Evolutionary conservation across 2,113 vertebrate species (phyloP).

Genomic region (Xiphias gladius): DNA sequence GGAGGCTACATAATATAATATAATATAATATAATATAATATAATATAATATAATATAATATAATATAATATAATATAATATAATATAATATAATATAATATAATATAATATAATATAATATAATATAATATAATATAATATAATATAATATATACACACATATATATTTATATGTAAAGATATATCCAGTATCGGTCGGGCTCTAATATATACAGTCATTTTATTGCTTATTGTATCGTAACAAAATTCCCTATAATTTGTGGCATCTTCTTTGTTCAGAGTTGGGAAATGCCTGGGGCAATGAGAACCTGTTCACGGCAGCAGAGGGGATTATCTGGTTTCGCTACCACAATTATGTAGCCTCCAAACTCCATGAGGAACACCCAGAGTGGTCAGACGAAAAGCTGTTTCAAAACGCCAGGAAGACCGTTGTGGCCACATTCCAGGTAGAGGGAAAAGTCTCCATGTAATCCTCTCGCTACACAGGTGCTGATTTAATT

Average conservation of each 20-base stretch:
- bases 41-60: too few species aligned
- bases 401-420: conserved; percentile 91
- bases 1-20: too few species aligned
- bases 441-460: conserved; percentile 91
- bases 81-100: too few species aligned
- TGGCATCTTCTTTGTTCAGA: conserved; percentile 78
- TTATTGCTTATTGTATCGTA: conserved; percentile 3
- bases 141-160: too few species aligned
- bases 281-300: conserved; percentile 92
- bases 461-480: conserved; percentile 60
- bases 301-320: conserved; percentile 92
- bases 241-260: conserved; percentile 39
- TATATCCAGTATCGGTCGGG: too few species aligned
- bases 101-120: too few species aligned
- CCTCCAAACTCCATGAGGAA: conserved; percentile 74
- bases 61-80: too few species aligned
- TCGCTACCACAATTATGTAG: conserved; percentile 93
- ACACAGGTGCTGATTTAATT: conserved; percentile 70
- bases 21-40: too few species aligned
- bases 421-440: conserved; percentile 91
- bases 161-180: too few species aligned
- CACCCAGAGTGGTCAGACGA: conserved; percentile 91
- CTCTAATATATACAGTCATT: too few species aligned
- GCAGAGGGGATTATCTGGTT: conserved; percentile 92
- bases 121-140: too few species aligned